These are phyloP conservation scores for Anoplius nigerrimus DNA, from an alignment of 2,888 invertebrate species.

Conservation along the genomic window DNA sequence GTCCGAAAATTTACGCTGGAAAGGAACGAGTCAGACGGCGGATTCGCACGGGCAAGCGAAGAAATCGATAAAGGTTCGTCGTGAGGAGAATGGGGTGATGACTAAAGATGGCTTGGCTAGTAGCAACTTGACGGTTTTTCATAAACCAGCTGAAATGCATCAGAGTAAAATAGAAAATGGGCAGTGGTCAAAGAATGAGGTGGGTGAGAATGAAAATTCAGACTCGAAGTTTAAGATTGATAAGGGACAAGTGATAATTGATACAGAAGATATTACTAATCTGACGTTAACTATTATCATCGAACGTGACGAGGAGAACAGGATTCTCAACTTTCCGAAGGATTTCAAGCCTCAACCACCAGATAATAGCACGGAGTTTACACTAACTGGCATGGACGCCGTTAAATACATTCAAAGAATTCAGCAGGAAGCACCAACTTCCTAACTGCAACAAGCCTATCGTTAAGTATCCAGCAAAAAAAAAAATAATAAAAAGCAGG, in stretches of 20 bases:
- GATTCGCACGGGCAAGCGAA: too few relatives aligned
- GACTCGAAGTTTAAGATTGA: slow-evolving; percentile 22
- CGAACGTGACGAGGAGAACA: slow-evolving; percentile 53
- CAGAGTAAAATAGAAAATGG: neutral
- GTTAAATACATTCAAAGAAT: slow-evolving; percentile 55
- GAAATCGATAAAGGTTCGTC: too few relatives aligned
- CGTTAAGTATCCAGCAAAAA: neutral
- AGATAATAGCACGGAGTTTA: slow-evolving; percentile 49
- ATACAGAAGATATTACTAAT: slow-evolving; percentile 54
- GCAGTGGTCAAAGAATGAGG: neutral
- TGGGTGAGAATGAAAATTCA: neutral
- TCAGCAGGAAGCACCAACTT: slow-evolving; percentile 39
- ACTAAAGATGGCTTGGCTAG: too few relatives aligned
- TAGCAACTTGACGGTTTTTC: too few relatives aligned
- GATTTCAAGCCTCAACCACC: slow-evolving; percentile 54
- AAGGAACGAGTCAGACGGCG: too few relatives aligned
- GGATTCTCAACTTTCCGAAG: slow-evolving; percentile 53
- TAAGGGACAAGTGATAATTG: slow-evolving; percentile 48
- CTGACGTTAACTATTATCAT: slow-evolving; percentile 54
- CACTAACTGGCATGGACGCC: slow-evolving; percentile 56
- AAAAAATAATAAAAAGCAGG: neutral
- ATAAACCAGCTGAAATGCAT: neutral
- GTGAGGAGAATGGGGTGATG: too few relatives aligned
- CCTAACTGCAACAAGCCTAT: neutral
- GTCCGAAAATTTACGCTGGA: neutral